These are phyloP conservation scores for Dryoscopus gambensis DNA, from an alignment of 2,113 vertebrate species.

Conservation along the genomic window DNA sequence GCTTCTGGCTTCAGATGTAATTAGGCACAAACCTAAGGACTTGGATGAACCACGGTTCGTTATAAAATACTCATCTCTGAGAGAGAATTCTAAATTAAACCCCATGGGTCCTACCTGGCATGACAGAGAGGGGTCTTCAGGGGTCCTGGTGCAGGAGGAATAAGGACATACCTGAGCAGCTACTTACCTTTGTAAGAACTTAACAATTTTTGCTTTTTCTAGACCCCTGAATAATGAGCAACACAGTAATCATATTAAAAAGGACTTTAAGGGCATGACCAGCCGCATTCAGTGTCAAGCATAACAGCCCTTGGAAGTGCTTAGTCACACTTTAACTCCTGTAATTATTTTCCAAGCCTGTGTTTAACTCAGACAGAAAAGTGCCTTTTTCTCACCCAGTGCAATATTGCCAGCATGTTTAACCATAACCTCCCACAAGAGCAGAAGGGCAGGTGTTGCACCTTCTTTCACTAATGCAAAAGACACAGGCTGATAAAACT, in stretches of 20 bases:
- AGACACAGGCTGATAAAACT: neutral
- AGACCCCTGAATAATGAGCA: slow-evolving; percentile 31
- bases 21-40: neutral
- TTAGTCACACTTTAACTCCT: slow-evolving; percentile 46
- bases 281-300: slow-evolving; percentile 16
- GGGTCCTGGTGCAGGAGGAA: neutral
- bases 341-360: slow-evolving; percentile 25
- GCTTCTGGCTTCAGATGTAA: neutral
- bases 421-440: neutral
- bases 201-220: neutral
- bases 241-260: slow-evolving; percentile 36
- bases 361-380: slow-evolving; percentile 15
- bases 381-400: neutral
- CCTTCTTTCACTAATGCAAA: neutral
- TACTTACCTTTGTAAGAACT: neutral
- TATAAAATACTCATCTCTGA: neutral
- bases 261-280: slow-evolving; percentile 35
- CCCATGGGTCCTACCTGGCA: neutral
- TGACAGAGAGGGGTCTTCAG: neutral
- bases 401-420: neutral
- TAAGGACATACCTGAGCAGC: neutral
- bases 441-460: neutral
- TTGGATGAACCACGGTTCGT: neutral
- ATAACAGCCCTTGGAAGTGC: slow-evolving; percentile 13
- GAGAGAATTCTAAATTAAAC: neutral